These are phyloP conservation scores for Gallirallus australis DNA, from an alignment of 2,797 vertebrate species.

Conservation along the genomic window DNA sequence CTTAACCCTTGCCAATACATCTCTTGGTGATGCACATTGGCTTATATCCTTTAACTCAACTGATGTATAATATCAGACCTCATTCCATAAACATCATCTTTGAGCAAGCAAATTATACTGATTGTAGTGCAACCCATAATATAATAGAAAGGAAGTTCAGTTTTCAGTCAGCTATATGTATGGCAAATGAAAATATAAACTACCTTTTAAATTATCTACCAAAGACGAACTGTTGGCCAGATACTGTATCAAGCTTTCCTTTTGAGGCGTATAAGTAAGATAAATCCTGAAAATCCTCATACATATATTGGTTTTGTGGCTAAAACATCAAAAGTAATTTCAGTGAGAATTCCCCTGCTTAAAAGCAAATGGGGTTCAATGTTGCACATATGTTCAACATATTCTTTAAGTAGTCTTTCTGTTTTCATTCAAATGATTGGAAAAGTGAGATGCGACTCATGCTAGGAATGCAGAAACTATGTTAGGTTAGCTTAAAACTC, in stretches of 20 bases:
- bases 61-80: background rate
- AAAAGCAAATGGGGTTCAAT: background rate
- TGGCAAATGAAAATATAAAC: background rate
- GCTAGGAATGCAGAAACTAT: background rate
- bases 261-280: background rate
- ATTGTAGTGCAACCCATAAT: background rate
- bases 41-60: background rate
- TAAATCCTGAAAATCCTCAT: background rate
- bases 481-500: background rate
- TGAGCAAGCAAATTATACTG: background rate
- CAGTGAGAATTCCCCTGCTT: background rate
- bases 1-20: background rate
- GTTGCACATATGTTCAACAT: background rate
- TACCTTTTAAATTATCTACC: background rate
- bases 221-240: background rate
- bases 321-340: background rate
- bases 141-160: background rate
- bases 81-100: accelerated
- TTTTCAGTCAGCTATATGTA: background rate
- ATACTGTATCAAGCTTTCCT: background rate
- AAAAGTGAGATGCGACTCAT: background rate
- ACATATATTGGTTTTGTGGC: background rate
- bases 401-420: background rate
- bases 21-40: background rate
- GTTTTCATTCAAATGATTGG: background rate